Conservation (phyloP, 1,140 invertebrate species). For the Camponotus pennsylvanicus region DNA sequence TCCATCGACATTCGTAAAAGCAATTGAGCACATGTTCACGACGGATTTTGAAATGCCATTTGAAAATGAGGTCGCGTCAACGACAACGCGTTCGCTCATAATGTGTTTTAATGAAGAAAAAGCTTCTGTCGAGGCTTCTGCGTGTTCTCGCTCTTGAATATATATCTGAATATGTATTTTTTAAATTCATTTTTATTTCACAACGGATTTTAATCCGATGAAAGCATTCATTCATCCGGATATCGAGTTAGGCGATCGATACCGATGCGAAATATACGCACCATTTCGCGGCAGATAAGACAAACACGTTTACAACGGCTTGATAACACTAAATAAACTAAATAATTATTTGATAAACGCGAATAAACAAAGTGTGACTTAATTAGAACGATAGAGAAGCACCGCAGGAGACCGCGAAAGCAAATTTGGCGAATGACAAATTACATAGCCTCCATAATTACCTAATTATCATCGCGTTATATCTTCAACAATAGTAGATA, state of each 20-base stretch:
- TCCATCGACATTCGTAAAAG: background rate
- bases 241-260: constrained; percentile 13
- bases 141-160: background rate
- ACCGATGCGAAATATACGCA: background rate
- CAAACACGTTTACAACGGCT: background rate
- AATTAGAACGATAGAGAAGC: background rate
- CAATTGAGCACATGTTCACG: background rate
- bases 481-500: background rate
- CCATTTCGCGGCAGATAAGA: constrained; percentile 20
- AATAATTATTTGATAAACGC: background rate
- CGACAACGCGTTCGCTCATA: constrained; percentile 20
- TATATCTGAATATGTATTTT: background rate
- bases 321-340: background rate
- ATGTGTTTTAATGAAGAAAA: constrained; percentile 56
- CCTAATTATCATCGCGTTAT: background rate
- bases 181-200: background rate
- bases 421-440: background rate
- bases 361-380: constrained; percentile 23
- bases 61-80: constrained; percentile 62
- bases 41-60: background rate
- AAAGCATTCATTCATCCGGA: constrained; percentile 18
- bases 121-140: constrained; percentile 40
- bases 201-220: constrained; percentile 42
- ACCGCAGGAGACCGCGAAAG: background rate
- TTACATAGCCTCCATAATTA: background rate